These are phyloP conservation scores for Linepithema humile DNA, from an alignment of 1,140 invertebrate species.

Conservation along the genomic window DNA sequence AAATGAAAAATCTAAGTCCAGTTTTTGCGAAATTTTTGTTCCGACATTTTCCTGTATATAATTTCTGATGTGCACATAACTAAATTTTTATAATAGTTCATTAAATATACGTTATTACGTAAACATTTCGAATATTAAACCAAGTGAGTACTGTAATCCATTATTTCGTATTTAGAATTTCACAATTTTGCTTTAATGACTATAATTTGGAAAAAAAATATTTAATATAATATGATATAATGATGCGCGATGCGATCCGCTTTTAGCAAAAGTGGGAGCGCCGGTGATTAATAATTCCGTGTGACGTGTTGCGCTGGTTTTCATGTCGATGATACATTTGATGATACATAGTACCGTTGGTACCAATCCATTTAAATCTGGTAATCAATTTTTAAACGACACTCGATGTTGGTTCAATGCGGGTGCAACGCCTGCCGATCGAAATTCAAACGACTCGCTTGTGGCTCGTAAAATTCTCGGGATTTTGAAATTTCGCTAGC, in stretches of 20 bases:
- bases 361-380: conserved; percentile 35
- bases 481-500: conserved; percentile 33
- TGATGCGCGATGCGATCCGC: neutral
- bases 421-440: neutral
- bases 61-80: neutral
- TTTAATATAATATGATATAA: neutral
- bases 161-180: neutral
- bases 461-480: conserved; percentile 47
- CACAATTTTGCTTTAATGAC: neutral
- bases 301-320: neutral
- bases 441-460: conserved; percentile 29
- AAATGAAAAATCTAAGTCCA: neutral
- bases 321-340: conserved; percentile 39
- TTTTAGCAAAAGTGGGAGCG: neutral
- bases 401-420: conserved; percentile 40
- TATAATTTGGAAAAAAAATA: neutral
- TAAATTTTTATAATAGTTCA: neutral
- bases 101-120: neutral
- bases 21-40: neutral
- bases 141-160: too few relatives aligned
- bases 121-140: neutral
- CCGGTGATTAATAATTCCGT: conserved; percentile 40
- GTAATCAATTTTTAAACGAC: conserved; percentile 57
- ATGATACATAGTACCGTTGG: too few relatives aligned
- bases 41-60: neutral